phyloP scores from a whole-genome alignment of 2,113 vertebrate genomes.

The Pungitius pungitius region DNA sequence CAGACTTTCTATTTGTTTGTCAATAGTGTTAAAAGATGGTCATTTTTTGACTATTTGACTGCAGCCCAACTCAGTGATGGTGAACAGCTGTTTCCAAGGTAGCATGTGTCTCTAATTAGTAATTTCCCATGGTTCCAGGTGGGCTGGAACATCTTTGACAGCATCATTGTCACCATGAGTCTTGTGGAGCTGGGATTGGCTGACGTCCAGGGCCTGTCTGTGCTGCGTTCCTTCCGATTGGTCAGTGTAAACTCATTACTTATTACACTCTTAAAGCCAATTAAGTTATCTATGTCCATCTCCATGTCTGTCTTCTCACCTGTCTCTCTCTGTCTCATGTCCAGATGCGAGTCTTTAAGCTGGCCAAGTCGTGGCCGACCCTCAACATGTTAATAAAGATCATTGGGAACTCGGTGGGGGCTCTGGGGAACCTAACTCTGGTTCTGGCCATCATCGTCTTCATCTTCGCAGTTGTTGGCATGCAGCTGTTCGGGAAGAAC shows the following conservation, averaged over 20 bases:
- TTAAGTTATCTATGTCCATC: background rate
- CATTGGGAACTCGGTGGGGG: conserved; percentile 93
- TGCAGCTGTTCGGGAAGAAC: conserved; percentile 95
- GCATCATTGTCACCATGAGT: conserved; percentile 94
- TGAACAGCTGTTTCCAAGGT: background rate
- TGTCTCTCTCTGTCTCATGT: conserved; percentile 15
- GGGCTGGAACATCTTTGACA: conserved; percentile 98
- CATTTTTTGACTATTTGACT: background rate
- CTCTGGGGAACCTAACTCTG: conserved; percentile 92
- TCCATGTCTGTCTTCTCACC: background rate
- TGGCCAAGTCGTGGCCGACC: conserved; percentile 96
- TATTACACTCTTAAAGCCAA: background rate
- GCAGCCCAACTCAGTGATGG: background rate
- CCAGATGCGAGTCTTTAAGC: conserved; percentile 94
- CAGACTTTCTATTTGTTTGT: background rate
- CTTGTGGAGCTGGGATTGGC: conserved; percentile 92
- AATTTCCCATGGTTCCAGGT: conserved; percentile 75
- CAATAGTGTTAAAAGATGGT: background rate
- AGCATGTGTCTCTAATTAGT: background rate
- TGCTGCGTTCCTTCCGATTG: conserved; percentile 95
- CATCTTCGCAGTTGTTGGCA: conserved; percentile 96
- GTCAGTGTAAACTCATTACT: conserved; percentile 71
- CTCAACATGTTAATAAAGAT: conserved; percentile 97
- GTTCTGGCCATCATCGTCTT: conserved; percentile 96
- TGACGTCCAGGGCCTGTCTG: conserved; percentile 89